Evolutionary conservation across 2,888 invertebrate species (phyloP), one percentile per base, ranked within the genome.

Genomic region (Heliconius sara): DNA sequence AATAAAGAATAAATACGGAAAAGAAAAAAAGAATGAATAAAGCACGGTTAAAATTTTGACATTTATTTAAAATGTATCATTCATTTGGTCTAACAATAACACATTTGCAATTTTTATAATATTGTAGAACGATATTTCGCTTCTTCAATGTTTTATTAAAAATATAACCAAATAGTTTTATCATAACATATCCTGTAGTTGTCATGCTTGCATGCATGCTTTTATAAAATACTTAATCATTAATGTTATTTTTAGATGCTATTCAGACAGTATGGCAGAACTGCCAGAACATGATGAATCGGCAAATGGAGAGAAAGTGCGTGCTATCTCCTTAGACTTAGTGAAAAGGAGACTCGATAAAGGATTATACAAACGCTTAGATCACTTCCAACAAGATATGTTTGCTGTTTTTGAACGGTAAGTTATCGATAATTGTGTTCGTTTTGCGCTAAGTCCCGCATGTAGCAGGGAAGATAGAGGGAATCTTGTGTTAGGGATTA

Each of bases 311-410:
- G 93, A 92, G 84, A 98, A 98, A 88, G 95, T 97, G 0, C 96
- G 98, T 76, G 98, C 98, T 0, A 96, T 99, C 77, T 98, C 99
- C 0, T 95, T 99, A 85, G 99, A 99, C 91, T 95, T 99, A 79
- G 98, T 99, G 76, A 99, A 99, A 90, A 96, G 98, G 34, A 96
- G 99, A 34, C 94, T 99, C 68, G 99, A 99, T 89, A 96, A 98
- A 90, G 98, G 98, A 0, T 96, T 98, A 6, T 99, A 99, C 92
- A 97, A 98, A 86, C 96, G 99, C 10, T 94, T 99, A 82, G 99
- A 99, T 91, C 96, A 97, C 79, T 99, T 99, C 93, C 99, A 99
- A 95, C 99, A 99, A 87, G 99, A 99, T 89, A 97, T 99, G 89
- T 99, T 99, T 90, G 96, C 97, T 60, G 98, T 99, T 83, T 97